These are phyloP conservation scores for Yasuhikotakia modesta DNA, from an alignment of 2,797 vertebrate genomes.

Conservation along the genomic window DNA sequence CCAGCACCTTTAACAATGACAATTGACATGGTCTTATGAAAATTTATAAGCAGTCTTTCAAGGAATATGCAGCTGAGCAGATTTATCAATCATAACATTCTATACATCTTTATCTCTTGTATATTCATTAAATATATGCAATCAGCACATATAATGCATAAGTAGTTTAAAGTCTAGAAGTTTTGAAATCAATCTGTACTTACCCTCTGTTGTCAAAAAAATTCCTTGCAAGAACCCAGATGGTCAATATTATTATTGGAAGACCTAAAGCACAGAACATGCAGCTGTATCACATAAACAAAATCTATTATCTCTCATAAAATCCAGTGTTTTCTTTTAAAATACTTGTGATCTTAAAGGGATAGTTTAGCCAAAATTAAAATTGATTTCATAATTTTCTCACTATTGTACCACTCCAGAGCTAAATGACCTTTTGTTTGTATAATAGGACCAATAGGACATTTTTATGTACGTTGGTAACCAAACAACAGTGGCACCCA, in stretches of 20 bases:
- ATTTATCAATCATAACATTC: not conserved
- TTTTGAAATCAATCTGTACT: slow-evolving; percentile 15
- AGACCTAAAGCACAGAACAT: slow-evolving; percentile 71
- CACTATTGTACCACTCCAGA: too few relatives aligned
- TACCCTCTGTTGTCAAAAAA: slow-evolving; percentile 84
- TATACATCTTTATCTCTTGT: not conserved
- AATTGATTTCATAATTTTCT: too few relatives aligned
- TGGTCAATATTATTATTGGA: slow-evolving; percentile 75
- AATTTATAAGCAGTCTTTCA: not conserved
- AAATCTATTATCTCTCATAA: not conserved
- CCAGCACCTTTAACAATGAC: slow-evolving; percentile 80
- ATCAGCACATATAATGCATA: not conserved
- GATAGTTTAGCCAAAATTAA: not conserved
- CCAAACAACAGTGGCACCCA: too few relatives aligned
- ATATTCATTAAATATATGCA: not conserved
- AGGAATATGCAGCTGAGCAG: not conserved
- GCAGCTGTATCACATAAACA: slow-evolving; percentile 1
- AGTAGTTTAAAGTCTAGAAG: not conserved
- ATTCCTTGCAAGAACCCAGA: slow-evolving; percentile 84
- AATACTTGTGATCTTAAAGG: not conserved
- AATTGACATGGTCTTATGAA: not conserved
- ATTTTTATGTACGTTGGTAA: too few relatives aligned
- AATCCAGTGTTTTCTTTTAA: not conserved
- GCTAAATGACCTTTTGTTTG: too few relatives aligned
- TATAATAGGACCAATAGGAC: too few relatives aligned